Base-by-base conservation (phyloP, 2,888 invertebrate species). In the Chymomyza procnemis region DNA sequence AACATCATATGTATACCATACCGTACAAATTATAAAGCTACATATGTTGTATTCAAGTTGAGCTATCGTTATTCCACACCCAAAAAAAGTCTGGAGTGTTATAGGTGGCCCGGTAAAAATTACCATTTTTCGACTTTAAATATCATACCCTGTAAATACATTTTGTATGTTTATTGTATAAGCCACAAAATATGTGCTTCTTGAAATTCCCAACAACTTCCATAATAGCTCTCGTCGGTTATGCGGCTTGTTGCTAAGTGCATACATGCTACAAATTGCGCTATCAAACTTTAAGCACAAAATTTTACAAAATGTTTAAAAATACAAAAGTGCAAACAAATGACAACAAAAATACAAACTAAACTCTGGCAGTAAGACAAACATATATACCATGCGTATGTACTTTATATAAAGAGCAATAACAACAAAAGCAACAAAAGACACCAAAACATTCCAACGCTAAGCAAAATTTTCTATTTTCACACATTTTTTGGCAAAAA, bases 401-500 rank as follows among this genome's bases (percentile, higher is more conserved):
- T 26, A 26, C 26, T 26, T 6, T 26, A 26, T 26, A 26, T 26
- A 26, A 26, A 8, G 26, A 26, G 26, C 26, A 26, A 26, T 26
- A 0, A 26, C 26, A 26, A 26, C 26, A 26, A 26, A 26, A 26
- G 26, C 26, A 26, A 26, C 26, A 26, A n/a, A n/a, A 16, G 16
- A 14, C 60, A 48, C n/a, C 14, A 48, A 47, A n/a, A 48, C 22
- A 47, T 21, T 21, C 54, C 46, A 80, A 83, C 73, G 75, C 74
- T 69, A 73, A 74, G 81, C 79, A 73, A 72, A 74, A 85, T 87
- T 85, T 87, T 87, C 88, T 87, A 86, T 83, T 83, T 81, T 86
- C 86, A 84, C 83, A 86, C 87, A 87, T 84, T 78, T 66, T 79
- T 83, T 83, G 83, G 88, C 83, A 76, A 81, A 86, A 80, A 84